phyloP scores from a whole-genome alignment of 1,140 invertebrate species.

The Dreissena rostriformis region DNA sequence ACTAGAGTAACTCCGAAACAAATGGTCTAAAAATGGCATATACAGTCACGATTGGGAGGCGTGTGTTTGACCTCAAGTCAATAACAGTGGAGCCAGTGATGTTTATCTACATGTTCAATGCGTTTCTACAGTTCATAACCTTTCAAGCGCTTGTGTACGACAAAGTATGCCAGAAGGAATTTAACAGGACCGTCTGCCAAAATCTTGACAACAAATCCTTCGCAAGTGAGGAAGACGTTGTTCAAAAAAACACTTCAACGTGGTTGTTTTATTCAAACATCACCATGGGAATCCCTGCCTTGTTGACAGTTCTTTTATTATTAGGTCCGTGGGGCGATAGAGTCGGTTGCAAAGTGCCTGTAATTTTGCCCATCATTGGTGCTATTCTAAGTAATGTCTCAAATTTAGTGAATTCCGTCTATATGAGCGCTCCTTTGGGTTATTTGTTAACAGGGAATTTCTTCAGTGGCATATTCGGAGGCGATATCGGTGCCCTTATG shows the following conservation, averaged over 20 bases:
- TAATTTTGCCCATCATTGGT: conserved; percentile 91
- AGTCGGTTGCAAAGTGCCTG: conserved; percentile 91
- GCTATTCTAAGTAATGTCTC: conserved; percentile 90
- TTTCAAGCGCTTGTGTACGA: conserved; percentile 82
- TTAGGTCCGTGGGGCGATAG: conserved; percentile 87
- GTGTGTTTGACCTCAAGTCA: conserved; percentile 23
- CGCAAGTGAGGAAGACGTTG: conserved; percentile 68
- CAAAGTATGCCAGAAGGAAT: conserved; percentile 79
- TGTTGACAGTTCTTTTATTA: conserved; percentile 79
- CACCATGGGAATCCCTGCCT: conserved; percentile 80
- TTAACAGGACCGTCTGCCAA: conserved; percentile 70
- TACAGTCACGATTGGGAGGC: background rate
- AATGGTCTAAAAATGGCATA: conserved; percentile 13
- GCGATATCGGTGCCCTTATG: conserved; percentile 94
- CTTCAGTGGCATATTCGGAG: conserved; percentile 86
- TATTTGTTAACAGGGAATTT: conserved; percentile 79
- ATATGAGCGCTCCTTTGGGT: conserved; percentile 68
- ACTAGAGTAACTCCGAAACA: background rate
- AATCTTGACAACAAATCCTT: conserved; percentile 63
- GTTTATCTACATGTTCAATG: conserved; percentile 82
- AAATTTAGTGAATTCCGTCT: conserved; percentile 88
- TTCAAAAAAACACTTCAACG: conserved; percentile 78
- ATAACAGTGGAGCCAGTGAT: conserved; percentile 83
- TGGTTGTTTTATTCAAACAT: conserved; percentile 80
- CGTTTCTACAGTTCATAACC: conserved; percentile 80